These are phyloP conservation scores for Pyrgilauda ruficollis DNA, from an alignment of 2,113 vertebrate species.

Conservation along the genomic window DNA sequence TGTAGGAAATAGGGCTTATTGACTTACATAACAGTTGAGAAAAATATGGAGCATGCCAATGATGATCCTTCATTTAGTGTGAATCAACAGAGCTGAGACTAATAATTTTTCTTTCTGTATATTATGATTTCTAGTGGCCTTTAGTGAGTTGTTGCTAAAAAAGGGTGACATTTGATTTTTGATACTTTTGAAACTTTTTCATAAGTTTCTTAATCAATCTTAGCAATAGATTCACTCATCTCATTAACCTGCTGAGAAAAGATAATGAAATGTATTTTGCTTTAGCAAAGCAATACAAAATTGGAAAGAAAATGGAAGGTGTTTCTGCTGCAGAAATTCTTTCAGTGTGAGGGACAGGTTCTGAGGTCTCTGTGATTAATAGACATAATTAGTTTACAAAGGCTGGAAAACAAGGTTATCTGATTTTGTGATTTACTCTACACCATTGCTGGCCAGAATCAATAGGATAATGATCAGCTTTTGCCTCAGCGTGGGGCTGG, in stretches of 20 bases:
- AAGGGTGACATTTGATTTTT: background rate
- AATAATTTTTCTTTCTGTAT: background rate
- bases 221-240: background rate
- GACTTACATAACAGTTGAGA: background rate
- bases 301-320: background rate
- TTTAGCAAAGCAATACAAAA: background rate
- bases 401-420: slow-evolving; percentile 68
- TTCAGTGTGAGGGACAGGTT: slow-evolving; percentile 42
- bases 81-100: background rate
- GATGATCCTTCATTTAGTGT: background rate
- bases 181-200: background rate
- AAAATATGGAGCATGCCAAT: background rate
- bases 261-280: slow-evolving; percentile 12
- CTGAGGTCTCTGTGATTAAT: slow-evolving; percentile 70
- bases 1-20: background rate
- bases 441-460: slow-evolving; percentile 31
- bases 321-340: slow-evolving; percentile 7
- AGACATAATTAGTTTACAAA: slow-evolving; percentile 74
- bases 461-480: slow-evolving; percentile 64
- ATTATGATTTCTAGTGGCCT: background rate
- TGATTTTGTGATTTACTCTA: slow-evolving; percentile 61
- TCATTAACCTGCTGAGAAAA: slow-evolving; percentile 11
- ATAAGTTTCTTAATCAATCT: background rate
- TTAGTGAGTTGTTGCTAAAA: background rate
- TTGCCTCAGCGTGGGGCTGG: background rate